These are phyloP conservation scores for Helicoverpa armigera DNA, from an alignment of 1,140 invertebrate genomes.

Conservation along the genomic window DNA sequence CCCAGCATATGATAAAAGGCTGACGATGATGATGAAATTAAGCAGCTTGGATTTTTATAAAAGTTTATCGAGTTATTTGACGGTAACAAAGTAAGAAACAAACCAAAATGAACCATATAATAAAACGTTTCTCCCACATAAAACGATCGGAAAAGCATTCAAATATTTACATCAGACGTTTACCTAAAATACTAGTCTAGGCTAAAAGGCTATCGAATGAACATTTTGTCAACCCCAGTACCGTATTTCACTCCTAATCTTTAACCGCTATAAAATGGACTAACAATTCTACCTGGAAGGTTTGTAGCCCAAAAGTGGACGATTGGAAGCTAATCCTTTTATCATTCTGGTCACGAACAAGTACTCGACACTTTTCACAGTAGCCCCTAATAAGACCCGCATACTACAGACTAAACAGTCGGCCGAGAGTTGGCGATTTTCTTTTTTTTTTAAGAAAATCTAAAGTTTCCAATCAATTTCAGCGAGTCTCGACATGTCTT, in stretches of 20 bases:
- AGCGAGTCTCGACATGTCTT: too few relatives aligned
- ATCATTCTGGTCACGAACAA: slow-evolving; percentile 37
- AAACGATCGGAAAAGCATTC: not conserved
- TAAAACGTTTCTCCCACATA: not conserved
- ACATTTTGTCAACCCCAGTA: slow-evolving; percentile 28
- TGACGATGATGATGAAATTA: too few relatives aligned
- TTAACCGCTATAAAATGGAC: slow-evolving; percentile 13
- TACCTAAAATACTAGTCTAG: not conserved
- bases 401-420: not conserved
- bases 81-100: too few relatives aligned
- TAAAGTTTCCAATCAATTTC: too few relatives aligned
- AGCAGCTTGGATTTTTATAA: too few relatives aligned
- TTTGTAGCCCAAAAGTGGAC: not conserved
- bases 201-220: not conserved
- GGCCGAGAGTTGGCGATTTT: too few relatives aligned
- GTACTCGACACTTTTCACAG: slow-evolving; percentile 49
- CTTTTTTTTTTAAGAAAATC: too few relatives aligned
- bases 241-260: slow-evolving; percentile 33
- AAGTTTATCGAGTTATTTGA: too few relatives aligned
- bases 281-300: slow-evolving; percentile 5
- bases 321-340: slow-evolving; percentile 15
- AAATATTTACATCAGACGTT: not conserved
- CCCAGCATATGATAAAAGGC: too few relatives aligned
- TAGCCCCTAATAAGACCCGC: slow-evolving; percentile 25
- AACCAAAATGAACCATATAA: not conserved